Percentiles rank a stretch among this genome's conserved stretches.
phyloP scores from a whole-genome alignment of 2,797 vertebrate genomes.

The Cephalopachus bancanus region DNA sequence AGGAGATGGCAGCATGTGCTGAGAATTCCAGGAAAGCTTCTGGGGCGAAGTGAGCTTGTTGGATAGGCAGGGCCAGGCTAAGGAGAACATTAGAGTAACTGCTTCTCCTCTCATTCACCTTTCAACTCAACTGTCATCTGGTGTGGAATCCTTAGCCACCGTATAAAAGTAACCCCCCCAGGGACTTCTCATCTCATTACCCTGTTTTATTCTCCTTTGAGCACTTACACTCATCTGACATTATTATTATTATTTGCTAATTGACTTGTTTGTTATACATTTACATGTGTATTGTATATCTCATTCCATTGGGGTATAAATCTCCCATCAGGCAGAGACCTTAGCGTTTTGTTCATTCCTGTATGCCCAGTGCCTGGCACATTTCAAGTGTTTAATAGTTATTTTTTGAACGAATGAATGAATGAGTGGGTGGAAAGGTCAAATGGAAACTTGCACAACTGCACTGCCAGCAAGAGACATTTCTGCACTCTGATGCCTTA shows the following conservation, averaged over 20 bases:
- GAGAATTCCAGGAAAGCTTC: background rate
- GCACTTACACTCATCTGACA: background rate
- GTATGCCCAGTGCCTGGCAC: background rate
- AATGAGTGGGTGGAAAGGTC: background rate
- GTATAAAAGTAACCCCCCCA: background rate
- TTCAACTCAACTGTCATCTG: background rate
- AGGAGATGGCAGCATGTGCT: background rate
- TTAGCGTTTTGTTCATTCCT: background rate
- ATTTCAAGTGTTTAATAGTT: background rate
- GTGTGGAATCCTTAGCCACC: background rate
- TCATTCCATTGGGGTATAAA: background rate
- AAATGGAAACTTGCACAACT: background rate
- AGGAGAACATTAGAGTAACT: background rate
- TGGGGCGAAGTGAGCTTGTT: background rate
- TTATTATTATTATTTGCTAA: background rate
- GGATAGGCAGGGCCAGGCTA: no score
- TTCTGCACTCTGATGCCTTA: background rate
- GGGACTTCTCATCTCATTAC: background rate
- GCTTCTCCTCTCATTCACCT: background rate
- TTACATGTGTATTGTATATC: background rate
- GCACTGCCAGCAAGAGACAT: background rate
- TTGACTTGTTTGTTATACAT: background rate
- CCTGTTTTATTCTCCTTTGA: background rate
- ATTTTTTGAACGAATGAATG: background rate
- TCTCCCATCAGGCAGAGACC: background rate